A percentile compares a stretch with the other conserved stretches of the same genome.
phyloP scores from a whole-genome alignment of 2,888 invertebrate genomes.

The Nezara viridula region DNA sequence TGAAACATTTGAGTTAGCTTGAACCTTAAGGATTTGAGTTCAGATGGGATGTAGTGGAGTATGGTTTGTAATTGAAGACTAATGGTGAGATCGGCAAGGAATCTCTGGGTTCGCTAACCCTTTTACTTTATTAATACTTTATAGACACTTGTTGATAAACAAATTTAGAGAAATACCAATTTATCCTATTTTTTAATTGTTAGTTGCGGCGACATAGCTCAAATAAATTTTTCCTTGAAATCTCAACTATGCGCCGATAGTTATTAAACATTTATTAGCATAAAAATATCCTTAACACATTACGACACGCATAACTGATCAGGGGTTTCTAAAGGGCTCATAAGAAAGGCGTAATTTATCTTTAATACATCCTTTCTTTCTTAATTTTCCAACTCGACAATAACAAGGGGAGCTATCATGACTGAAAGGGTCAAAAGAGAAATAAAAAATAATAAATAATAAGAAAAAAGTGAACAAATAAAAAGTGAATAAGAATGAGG shows the following conservation, averaged over 20 bases:
- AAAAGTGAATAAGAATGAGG: constrained; percentile 43
- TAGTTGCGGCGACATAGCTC: background rate
- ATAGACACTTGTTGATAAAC: too few species aligned
- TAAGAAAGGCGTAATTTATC: constrained; percentile 3
- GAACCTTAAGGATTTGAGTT: too few species aligned
- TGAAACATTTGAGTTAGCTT: too few species aligned
- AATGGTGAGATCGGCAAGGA: too few species aligned
- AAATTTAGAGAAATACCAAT: too few species aligned
- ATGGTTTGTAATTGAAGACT: too few species aligned
- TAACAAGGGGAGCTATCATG: background rate
- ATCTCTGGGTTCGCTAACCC: too few species aligned
- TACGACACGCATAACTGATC: background rate
- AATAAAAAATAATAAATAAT: background rate
- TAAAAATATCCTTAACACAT: background rate
- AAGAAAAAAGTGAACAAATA: background rate
- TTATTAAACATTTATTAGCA: constrained; percentile 1
- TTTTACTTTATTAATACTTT: too few species aligned
- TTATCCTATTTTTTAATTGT: background rate
- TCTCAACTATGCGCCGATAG: background rate
- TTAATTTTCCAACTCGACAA: background rate
- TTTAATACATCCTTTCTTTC: constrained; percentile 4
- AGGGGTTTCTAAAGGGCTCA: background rate
- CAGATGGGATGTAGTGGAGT: too few species aligned
- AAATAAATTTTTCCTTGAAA: background rate
- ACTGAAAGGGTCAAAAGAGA: constrained; percentile 13